These are phyloP conservation scores for Limosa lapponica DNA, from an alignment of 2,797 vertebrate species.

Conservation along the genomic window DNA sequence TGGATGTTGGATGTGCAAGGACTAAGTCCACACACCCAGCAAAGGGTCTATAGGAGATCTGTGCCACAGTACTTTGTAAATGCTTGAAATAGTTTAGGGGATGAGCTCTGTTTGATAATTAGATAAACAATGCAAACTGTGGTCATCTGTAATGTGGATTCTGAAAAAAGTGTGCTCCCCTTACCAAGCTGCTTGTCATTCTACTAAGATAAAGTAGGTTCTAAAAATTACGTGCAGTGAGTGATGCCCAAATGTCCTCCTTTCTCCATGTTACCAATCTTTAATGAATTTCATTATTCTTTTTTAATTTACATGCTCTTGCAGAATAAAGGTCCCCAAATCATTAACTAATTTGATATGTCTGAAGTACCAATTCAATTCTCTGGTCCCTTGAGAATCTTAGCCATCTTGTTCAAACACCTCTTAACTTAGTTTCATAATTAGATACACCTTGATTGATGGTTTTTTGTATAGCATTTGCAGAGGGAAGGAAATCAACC, in stretches of 20 bases:
- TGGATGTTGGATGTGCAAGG: not conserved
- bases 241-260: constrained; percentile 36
- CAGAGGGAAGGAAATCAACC: constrained; percentile 57
- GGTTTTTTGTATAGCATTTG: constrained; percentile 49
- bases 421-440: constrained; percentile 82
- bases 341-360: constrained; percentile 83
- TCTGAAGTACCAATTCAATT: constrained; percentile 79
- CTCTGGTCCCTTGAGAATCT: constrained; percentile 63
- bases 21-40: not conserved
- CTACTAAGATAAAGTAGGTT: constrained; percentile 44
- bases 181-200: not conserved
- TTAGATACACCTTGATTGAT: constrained; percentile 80
- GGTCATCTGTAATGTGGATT: constrained; percentile 8
- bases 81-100: not conserved
- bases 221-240: constrained; percentile 38
- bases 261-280: constrained; percentile 42
- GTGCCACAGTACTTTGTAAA: not conserved
- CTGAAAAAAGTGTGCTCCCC: not conserved
- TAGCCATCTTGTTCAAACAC: constrained; percentile 79
- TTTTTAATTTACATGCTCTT: constrained; percentile 78
- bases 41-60: not conserved
- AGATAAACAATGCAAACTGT: not conserved
- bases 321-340: constrained; percentile 79
- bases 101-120: not conserved
- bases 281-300: constrained; percentile 82